Evolutionary conservation across 2,888 invertebrate genomes (phyloP), one percentile per base, ranked within the genome.

Genomic region (Chironomus riparius): DNA sequence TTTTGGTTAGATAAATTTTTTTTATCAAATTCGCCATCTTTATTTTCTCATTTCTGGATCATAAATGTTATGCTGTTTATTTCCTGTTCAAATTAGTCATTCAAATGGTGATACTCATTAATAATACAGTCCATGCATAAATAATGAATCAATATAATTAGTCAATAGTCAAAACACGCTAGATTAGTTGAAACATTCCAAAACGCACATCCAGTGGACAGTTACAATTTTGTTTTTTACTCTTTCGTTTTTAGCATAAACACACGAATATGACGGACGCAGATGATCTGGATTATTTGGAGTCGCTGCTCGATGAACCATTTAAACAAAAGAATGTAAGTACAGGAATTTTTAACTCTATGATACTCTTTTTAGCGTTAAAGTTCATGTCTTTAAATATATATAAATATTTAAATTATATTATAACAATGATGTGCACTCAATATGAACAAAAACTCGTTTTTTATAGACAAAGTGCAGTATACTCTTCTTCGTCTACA

Each of bases 391-490:
- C 38, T 28, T 28, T 38, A 28, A 28, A 28, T 38, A 38, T 10
- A 38, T 38, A 38, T 38, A 10, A 10, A 2, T 38, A 38, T 38
- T 10, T 38, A 2, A 10, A 38, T 10, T 38, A 38, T 38, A 38
- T 38, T 38, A 38, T 38, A 38, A 10, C 38, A 56, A 56, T 56
- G 56, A 21, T 56, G 21, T 68, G 74, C 50, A 68, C 74, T 65
- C 74, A 74, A 65, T 68, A 50, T 50, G 50, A 61, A 50, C 21
- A 62, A 22, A 62, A 74, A 68, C 72, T 61, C 48, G 68, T 74
- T 74, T 68, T 68, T 73, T 73, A 73, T 73, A 73, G 72, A 73
- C 72, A 38, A 70, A 47, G 74, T 74, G 65, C 74, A 74, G 74
- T 56, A 74, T 61, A 22, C 38, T 47, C 47, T 47, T 74, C 74